Evolutionary conservation across 2,113 vertebrate genomes (phyloP), one percentile per base, ranked within the genome.

Genomic region (Phylloscopus whistleri): DNA sequence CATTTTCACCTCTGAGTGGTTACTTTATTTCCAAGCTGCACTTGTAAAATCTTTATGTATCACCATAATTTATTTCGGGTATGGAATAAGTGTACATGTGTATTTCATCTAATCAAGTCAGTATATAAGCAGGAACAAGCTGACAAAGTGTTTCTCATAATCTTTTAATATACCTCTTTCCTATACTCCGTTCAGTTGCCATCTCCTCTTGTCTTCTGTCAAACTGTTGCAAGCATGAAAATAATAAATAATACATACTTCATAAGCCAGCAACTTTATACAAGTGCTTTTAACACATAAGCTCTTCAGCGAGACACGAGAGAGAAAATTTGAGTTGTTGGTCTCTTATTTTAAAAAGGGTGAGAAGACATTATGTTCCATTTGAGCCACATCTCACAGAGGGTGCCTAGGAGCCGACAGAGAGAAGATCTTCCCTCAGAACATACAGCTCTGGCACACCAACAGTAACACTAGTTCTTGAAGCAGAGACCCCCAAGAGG

Each of bases 241-340:
- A 93, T 86, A 96, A 94, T 73, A 95, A 94, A 95, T 90, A 95
- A 80, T 82, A 87, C 8, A 93, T 83, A 62, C 12, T 83, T 80
- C 10, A 19, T 88, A 86, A 72, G 68, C 35, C 58, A 83, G 63
- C 18, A 93, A 73, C 59, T 85, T 85, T 59, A 80, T 63, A 85
- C 51, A 88, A 90, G 59, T 59, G 35, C 87, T 91, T 55, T 93
- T 94, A 94, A 89, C 67, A 63, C 72, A 83, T 23, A 94, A 95
- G 48, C 19, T 88, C 35, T 93, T 55, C 59, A 43, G 33, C 0
- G 17, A 93, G 82, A 67, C 78, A 85, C 28, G 26, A 49, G 26
- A 84, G 56, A 85, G 70, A 79, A 94, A 91, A 96, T 78, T n/a
- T 78, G 75, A 86, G 43, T 88, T 93, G 87, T 88, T 84, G 52